Conservation (phyloP, 2,888 invertebrate species). For the Melieria picta region DNA sequence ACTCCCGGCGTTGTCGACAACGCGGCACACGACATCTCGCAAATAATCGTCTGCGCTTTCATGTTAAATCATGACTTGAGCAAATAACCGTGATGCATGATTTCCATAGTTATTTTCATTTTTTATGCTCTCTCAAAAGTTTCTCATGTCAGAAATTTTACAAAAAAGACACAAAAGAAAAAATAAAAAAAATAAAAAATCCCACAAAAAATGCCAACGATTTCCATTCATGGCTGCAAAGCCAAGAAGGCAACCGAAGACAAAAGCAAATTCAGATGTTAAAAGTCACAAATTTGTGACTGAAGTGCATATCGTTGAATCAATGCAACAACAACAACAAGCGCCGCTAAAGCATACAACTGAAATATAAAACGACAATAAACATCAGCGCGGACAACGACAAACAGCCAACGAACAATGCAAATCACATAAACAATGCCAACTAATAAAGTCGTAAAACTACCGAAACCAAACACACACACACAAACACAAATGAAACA, state of each 20-base stretch:
- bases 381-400: constrained; percentile 6
- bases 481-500: too few relatives aligned
- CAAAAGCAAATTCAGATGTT: too few relatives aligned
- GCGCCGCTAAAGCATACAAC: neutral
- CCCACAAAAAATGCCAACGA: neutral
- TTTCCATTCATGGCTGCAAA: too few relatives aligned
- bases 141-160: neutral
- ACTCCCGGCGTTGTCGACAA: neutral
- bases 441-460: constrained; percentile 33
- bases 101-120: neutral
- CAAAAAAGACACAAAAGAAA: constrained; percentile 7
- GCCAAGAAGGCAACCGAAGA: too few relatives aligned
- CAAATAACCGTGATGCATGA: constrained; percentile 9
- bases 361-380: constrained; percentile 10
- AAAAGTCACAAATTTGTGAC: too few relatives aligned
- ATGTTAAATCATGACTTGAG: constrained; percentile 31
- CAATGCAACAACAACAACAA: too few relatives aligned
- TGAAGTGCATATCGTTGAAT: too few relatives aligned
- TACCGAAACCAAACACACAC: constrained; percentile 8
- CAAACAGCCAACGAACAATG: neutral
- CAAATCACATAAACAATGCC: constrained; percentile 3
- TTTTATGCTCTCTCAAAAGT: neutral
- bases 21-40: neutral
- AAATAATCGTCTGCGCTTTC: neutral
- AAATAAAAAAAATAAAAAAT: neutral